Conservation (phyloP, 1,140 invertebrate species). For the Elymnias hypermnestra region DNA sequence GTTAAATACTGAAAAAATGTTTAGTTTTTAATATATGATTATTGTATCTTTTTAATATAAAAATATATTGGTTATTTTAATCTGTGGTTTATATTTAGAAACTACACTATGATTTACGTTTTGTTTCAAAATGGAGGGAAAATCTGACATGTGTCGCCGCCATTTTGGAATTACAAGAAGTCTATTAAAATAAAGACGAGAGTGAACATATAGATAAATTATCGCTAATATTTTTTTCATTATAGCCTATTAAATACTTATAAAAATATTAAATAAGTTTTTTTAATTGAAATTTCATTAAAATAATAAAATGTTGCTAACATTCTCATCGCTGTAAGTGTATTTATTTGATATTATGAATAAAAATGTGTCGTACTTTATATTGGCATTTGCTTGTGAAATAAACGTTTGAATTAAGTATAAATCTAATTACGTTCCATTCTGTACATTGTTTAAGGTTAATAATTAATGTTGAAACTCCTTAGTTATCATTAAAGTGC, state of each 20-base stretch:
- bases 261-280: conserved; percentile 1
- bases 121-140: no score
- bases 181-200: no score
- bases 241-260: neutral
- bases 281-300: conserved; percentile 6
- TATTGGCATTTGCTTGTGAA: conserved; percentile 56
- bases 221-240: conserved; percentile 1
- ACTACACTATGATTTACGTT: no score
- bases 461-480: conserved; percentile 28
- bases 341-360: conserved; percentile 33
- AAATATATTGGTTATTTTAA: no score
- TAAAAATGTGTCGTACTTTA: conserved; percentile 53
- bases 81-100: no score
- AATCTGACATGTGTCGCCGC: no score
- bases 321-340: conserved; percentile 42
- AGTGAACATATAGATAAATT: no score
- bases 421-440: conserved; percentile 45
- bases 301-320: conserved; percentile 21
- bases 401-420: conserved; percentile 38
- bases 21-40: no score
- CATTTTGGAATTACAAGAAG: no score
- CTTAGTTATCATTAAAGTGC: conserved; percentile 40
- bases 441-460: conserved; percentile 38
- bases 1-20: no score
- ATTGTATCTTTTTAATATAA: no score